Evolutionary conservation across 1,140 invertebrate species (phyloP).

Genomic region (Trissolcus basalis): DNA sequence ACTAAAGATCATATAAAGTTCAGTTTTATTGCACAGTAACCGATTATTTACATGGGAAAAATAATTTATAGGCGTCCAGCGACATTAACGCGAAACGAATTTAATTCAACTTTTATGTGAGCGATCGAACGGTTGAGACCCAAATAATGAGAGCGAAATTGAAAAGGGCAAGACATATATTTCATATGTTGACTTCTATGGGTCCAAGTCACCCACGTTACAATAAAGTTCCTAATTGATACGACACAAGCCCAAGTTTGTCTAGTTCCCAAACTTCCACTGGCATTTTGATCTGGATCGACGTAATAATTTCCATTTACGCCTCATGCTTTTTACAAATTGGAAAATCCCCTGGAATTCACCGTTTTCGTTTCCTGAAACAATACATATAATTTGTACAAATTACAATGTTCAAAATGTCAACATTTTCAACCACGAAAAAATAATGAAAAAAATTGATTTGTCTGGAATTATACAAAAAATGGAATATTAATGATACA

Average conservation of each 20-base stretch:
- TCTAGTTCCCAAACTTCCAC: slow-evolving; percentile 24
- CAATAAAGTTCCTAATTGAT: slow-evolving; percentile 70
- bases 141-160: slow-evolving; percentile 17
- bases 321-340: slow-evolving; percentile 2
- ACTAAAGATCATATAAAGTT: too few relatives aligned
- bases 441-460: too few relatives aligned
- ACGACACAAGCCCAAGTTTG: slow-evolving; percentile 54
- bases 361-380: too few relatives aligned
- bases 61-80: slow-evolving; percentile 32
- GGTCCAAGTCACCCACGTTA: slow-evolving; percentile 51
- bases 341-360: neutral
- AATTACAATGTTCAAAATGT: too few relatives aligned
- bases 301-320: slow-evolving; percentile 19
- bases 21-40: slow-evolving; percentile 5
- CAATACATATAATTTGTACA: too few relatives aligned
- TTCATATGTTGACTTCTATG: slow-evolving; percentile 61
- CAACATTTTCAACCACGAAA: too few relatives aligned
- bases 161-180: slow-evolving; percentile 57
- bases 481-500: too few relatives aligned
- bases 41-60: slow-evolving; percentile 19
- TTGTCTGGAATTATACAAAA: too few relatives aligned
- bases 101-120: slow-evolving; percentile 33
- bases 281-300: slow-evolving; percentile 33
- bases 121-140: slow-evolving; percentile 2
- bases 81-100: slow-evolving; percentile 38